Evolutionary conservation across 2,797 vertebrate species (phyloP), one percentile per base, ranked within the genome.

Genomic region (Artibeus jamaicensis): DNA sequence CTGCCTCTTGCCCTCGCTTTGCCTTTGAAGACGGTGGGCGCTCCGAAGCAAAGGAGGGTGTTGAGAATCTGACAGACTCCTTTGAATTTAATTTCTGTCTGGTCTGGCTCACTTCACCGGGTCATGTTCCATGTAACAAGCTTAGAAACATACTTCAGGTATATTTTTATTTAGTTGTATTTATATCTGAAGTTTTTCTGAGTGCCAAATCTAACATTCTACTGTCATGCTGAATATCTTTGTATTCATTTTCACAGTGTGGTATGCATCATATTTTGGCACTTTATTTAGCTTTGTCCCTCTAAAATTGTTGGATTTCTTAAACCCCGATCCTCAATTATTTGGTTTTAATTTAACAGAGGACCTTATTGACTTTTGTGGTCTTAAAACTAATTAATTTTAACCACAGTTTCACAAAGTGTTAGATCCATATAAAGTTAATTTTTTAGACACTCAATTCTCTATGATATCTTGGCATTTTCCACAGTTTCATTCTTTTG

Each of bases 271-370:
- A 94, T 93, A 91, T 92, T 94, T 96, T 87, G 37, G 19, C 44
- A 68, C 93, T 91, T 81, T 91, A 50, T 37, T 93, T 88, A 87
- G 29, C 39, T 81, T 86, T 87, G 46, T 89, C 87, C 67, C 32
- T 92, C 46, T 73, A 37, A 53, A 82, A 89, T 32, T 73, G 46
- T 14, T 19, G 83, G 46, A 24, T 91, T 96, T 91, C 34, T 93
- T 86, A 93, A 96, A 89, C 32, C 24, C 42, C 68, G 29, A 76
- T 95, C 62, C 44, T 89, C 26, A 89, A 9, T 93, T 96, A 87
- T 70, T 96, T 96, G 53, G 53, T 89, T 96, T 95, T 90, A 74
- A 81, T 68, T 95, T 86, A 91, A 65, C 46, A 93, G 44, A 94
- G 34, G 42, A 94, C 67, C 5, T 89, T 95, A 37, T 46, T 85